Percentiles rank a stretch among this genome's conserved stretches.
phyloP scores from a whole-genome alignment of 2,888 invertebrate genomes.

The Orchesella flavescens region DNA sequence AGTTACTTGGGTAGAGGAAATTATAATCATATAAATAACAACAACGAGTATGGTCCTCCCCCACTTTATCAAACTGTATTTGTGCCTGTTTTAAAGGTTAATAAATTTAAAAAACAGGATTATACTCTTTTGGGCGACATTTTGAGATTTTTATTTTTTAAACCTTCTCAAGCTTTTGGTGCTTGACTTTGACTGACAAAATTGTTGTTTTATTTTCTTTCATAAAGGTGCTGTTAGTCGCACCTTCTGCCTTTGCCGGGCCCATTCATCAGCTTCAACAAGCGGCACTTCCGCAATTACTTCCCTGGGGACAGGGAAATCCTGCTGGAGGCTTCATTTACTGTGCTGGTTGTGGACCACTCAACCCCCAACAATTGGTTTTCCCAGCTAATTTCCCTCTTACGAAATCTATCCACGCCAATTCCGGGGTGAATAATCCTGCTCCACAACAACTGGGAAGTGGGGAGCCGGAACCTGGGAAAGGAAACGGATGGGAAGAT shows the following conservation, averaged over 20 bases:
- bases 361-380: slow-evolving; percentile 38
- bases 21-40: slow-evolving; percentile 57
- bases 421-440: not conserved
- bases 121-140: no score
- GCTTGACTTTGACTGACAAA: no score
- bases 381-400: slow-evolving; percentile 17
- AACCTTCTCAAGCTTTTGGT: no score
- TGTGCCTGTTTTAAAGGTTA: slow-evolving; percentile 66
- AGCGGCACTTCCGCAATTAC: not conserved
- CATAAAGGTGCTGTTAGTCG: slow-evolving; percentile 63
- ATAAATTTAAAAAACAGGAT: no score
- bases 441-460: not conserved
- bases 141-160: no score
- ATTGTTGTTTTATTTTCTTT: no score
- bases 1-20: slow-evolving; percentile 62
- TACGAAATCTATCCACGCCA: not conserved
- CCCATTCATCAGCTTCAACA: slow-evolving; percentile 30
- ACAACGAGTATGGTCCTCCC: slow-evolving; percentile 52
- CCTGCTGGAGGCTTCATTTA: slow-evolving; percentile 48
- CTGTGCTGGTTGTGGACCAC: slow-evolving; percentile 49
- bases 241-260: slow-evolving; percentile 44
- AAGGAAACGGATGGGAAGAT: slow-evolving; percentile 35
- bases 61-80: slow-evolving; percentile 64
- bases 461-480: slow-evolving; percentile 7
- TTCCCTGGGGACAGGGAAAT: not conserved